These are phyloP conservation scores for Scaptomyza montana DNA, from an alignment of 1,140 invertebrate genomes.

Conservation along the genomic window DNA sequence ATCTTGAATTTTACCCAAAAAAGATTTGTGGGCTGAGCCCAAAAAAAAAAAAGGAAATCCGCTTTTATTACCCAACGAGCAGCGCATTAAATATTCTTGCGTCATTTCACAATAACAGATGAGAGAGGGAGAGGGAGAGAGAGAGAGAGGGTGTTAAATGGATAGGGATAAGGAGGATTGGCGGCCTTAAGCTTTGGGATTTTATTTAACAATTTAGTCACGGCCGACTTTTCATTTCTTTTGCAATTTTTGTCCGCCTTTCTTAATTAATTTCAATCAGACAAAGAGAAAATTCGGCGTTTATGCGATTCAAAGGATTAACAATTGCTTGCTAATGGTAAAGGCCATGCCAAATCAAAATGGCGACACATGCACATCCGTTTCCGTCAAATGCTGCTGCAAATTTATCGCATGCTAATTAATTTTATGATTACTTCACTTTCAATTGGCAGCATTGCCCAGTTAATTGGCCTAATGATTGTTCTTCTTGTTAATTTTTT, in stretches of 20 bases:
- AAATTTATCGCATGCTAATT: conserved; percentile 71
- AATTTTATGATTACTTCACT: conserved; percentile 62
- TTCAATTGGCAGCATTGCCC: background rate
- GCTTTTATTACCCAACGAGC: conserved; percentile 69
- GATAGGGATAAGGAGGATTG: background rate
- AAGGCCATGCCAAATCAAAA: conserved; percentile 71
- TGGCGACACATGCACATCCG: conserved; percentile 71
- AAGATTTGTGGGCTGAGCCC: conserved; percentile 68
- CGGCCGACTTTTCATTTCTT: conserved; percentile 63
- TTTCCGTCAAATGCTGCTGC: conserved; percentile 42
- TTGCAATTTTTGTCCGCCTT: conserved; percentile 47
- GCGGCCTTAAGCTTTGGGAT: background rate
- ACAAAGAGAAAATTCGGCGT: conserved; percentile 38
- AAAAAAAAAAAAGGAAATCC: conserved; percentile 62
- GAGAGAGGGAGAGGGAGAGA: background rate
- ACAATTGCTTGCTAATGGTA: conserved; percentile 32
- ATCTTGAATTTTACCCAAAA: conserved; percentile 56
- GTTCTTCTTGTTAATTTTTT: conserved; percentile 24
- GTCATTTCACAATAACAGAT: conserved; percentile 53
- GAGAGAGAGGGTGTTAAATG: background rate
- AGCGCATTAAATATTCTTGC: conserved; percentile 76
- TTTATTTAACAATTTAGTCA: conserved; percentile 77
- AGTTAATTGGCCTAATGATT: conserved; percentile 67
- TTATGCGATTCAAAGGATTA: conserved; percentile 55
- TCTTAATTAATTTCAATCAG: conserved; percentile 75